Evolutionary conservation across 1,140 invertebrate genomes (phyloP), one percentile per base, ranked within the genome.

Genomic region (Drosophila simulans): DNA sequence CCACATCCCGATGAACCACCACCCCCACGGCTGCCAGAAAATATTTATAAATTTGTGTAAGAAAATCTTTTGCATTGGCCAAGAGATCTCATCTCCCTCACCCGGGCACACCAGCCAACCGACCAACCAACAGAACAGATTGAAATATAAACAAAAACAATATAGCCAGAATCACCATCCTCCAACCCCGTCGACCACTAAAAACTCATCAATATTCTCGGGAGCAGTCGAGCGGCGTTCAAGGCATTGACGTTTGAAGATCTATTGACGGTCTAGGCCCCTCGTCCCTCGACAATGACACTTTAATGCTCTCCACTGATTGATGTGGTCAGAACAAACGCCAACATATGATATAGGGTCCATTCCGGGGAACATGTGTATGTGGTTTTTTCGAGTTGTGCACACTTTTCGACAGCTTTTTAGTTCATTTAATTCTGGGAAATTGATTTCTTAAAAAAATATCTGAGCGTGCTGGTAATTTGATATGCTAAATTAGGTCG

Each of bases 181-280:
- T 63, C 60, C 39, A 64, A 64, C 39, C 60, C 60, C 35, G 20
- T 52, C 52, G 70, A 77, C 69, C 75, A 88, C 83, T 89, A 88
- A 69, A 89, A 83, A 76, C 83, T 72, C 83, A 88, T 88, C 83
- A 88, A 88, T 88, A 88, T 83, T 75, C 52, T 12, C 15, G 35
- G 46, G 10, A 35, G 71, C 49, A n/a, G 43, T 15, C 20, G 42
- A 12, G 48, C 27, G 46, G 46, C 74, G 45, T 49, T 49, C 65
- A n/a, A 62, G 75, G 52, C 79, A 88, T 88, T 88, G 83, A 88
- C 83, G 83, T 89, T 88, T 88, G 71, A 77, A 80, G 84, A 88
- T 80, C 83, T 60, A 88, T 83, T 81, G 77, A 81, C 69, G 81
- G 43, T 39, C 22, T 34, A 68, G 49, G 37, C 27, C 35, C 25